Conservation (phyloP, 1,140 invertebrate species). For the Whitmania pigra region DNA sequence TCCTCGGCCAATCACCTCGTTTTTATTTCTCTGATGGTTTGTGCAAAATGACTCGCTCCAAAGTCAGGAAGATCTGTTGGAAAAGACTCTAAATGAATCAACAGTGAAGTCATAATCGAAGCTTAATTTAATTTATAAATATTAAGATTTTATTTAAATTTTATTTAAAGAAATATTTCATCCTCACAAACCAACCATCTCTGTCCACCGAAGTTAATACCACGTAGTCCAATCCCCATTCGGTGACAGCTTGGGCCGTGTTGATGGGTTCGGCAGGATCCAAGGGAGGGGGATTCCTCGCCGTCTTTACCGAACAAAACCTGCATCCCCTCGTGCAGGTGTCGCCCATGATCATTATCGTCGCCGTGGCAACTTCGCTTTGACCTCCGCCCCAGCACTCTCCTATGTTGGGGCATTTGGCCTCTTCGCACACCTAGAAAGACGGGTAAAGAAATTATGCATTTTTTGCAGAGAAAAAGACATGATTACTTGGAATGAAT, state of each 20-base stretch:
- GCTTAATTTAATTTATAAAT: conserved; percentile 15
- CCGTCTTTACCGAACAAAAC: conserved; percentile 98
- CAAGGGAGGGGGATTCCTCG: conserved; percentile 71
- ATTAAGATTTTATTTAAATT: not conserved
- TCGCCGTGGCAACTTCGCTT: conserved; percentile 48
- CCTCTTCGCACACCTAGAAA: conserved; percentile 77
- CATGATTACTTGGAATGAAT: not conserved
- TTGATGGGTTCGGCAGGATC: conserved; percentile 82
- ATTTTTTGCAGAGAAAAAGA: not conserved
- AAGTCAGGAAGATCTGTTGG: conserved; percentile 71
- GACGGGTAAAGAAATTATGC: not conserved
- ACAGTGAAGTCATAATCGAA: not conserved
- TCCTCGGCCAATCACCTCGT: conserved; percentile 31
- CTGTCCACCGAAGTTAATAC: conserved; percentile 95
- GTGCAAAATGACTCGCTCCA: conserved; percentile 76
- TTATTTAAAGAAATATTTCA: not conserved
- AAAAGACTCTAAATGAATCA: conserved; percentile 14
- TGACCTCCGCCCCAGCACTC: conserved; percentile 86
- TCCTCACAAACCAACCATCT: conserved; percentile 54
- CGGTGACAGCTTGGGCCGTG: conserved; percentile 76
- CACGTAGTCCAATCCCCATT: conserved; percentile 93
- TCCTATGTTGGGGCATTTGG: conserved; percentile 95
- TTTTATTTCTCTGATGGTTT: conserved; percentile 62
- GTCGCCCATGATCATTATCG: conserved; percentile 51
- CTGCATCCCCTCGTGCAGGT: conserved; percentile 57